Evolutionary conservation across 2,113 vertebrate genomes (phyloP).

Genomic region (Sander lucioperca): DNA sequence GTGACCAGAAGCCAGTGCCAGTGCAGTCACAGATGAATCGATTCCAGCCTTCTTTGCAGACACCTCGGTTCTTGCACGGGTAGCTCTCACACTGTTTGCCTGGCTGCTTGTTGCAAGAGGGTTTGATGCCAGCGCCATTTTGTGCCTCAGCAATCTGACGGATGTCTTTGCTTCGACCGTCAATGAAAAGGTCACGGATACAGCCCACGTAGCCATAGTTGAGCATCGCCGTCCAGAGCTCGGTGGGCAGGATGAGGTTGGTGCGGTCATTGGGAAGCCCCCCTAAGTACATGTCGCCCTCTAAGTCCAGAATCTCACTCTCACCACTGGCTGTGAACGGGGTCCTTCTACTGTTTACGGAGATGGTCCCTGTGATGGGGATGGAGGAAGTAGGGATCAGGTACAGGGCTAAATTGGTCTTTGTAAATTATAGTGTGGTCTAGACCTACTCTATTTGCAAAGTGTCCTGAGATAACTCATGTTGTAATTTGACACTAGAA

Average conservation of each 20-base stretch:
- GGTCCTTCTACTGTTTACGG: slow-evolving; percentile 96
- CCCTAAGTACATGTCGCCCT: slow-evolving; percentile 97
- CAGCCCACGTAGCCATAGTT: slow-evolving; percentile 98
- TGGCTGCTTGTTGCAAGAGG: slow-evolving; percentile 91
- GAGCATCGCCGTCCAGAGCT: slow-evolving; percentile 99
- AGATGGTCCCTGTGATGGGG: slow-evolving; percentile 92
- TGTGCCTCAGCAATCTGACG: slow-evolving; percentile 95
- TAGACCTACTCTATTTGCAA: too few species aligned
- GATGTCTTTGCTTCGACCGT: slow-evolving; percentile 97
- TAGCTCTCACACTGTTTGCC: slow-evolving; percentile 97
- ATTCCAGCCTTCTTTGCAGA: slow-evolving; percentile 98
- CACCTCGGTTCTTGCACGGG: slow-evolving; percentile 94
- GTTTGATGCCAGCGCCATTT: slow-evolving; percentile 96
- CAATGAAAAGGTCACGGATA: slow-evolving; percentile 96
- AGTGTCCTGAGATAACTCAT: too few species aligned
- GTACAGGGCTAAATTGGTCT: not conserved
- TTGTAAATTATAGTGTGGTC: too few species aligned
- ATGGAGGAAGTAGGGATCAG: not conserved
- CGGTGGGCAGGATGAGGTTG: slow-evolving; percentile 95
- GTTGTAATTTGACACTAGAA: too few species aligned
- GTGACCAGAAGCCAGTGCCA: slow-evolving; percentile 95
- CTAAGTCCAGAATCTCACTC: slow-evolving; percentile 97
- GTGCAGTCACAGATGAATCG: slow-evolving; percentile 99
- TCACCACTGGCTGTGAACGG: slow-evolving; percentile 98
- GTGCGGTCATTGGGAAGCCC: slow-evolving; percentile 93